These are phyloP conservation scores for Sciurus vulgaris DNA, from an alignment of 2,797 vertebrate genomes.

Conservation along the genomic window DNA sequence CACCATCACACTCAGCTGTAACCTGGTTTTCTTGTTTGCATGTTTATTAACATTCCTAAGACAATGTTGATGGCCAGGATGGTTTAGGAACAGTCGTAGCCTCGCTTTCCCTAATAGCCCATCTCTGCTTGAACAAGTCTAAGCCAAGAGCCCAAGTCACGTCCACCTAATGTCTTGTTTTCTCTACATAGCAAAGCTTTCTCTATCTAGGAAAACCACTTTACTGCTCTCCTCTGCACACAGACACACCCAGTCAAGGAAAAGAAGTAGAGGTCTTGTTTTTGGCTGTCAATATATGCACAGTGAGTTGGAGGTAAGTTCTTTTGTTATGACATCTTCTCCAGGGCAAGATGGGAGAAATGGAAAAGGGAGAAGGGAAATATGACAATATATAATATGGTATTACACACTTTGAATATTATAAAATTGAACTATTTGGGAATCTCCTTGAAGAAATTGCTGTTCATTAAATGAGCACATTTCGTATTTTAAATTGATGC, in stretches of 20 bases:
- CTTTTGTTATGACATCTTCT: background rate
- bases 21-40: background rate
- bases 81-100: background rate
- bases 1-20: background rate
- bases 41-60: background rate
- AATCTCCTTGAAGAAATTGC: constrained; percentile 51
- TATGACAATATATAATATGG: background rate
- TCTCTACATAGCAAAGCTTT: constrained; percentile 26
- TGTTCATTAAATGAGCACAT: constrained; percentile 42
- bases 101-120: background rate
- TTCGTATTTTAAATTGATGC: constrained; percentile 57
- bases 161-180: background rate
- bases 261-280: background rate
- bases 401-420: constrained; percentile 36
- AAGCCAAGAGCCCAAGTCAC: background rate
- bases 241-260: background rate
- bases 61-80: background rate
- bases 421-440: constrained; percentile 35
- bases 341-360: background rate
- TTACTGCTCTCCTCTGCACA: background rate
- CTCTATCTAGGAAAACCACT: constrained; percentile 22
- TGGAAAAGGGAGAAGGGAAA: background rate
- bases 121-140: background rate
- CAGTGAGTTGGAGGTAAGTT: background rate
- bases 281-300: background rate